Base-by-base conservation (phyloP, 2,888 invertebrate genomes). In the Rhimphoctona megacephalus region DNA sequence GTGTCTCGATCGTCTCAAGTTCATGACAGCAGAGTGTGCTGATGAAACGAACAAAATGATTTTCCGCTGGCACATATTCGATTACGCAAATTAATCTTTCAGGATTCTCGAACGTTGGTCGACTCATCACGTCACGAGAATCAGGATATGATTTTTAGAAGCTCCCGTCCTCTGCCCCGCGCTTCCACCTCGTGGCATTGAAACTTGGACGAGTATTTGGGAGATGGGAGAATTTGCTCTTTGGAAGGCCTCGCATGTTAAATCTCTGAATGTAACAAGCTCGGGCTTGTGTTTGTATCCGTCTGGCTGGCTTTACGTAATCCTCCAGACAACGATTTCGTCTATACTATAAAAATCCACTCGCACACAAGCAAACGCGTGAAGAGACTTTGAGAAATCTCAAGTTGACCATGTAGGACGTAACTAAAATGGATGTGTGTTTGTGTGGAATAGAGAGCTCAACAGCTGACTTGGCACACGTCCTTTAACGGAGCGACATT, bases 401-500 rank as follows among this genome's bases (percentile, higher is more conserved):
- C 67, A 39, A 52, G 17, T 61, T 72, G 69, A 54, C 66, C 66
- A 36, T 78, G 39, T 49, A 52, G n/a, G 66, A 67, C 17, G 17
- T 17, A 19, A 14, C 25, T 39, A 30, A 54, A n/a, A 25, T 43
- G 6, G 9, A 5, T n/a, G 67, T 30, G 36, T 25, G 54, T 39
- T 9, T 9, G 39, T 30, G 69, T 69, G 36, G 81, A 82, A 82
- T 81, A 73, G 73, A 69, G 67, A 85, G 25, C 73, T 81, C 85
- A 87, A 87, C 87, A 88, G 88, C 88, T 90, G 90, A 90, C 88
- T 89, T 86, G 88, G 82, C 90, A 82, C 85, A 88, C 91, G 93
- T 93, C 92, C 92, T 93, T 93, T 93, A 93, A 93, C 92, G 91
- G 90, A 89, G 90, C 89, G 88, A 90, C 88, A 89, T 91, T 74